Evolutionary conservation across 2,113 vertebrate species (phyloP).

Genomic region (Barbus barbus): DNA sequence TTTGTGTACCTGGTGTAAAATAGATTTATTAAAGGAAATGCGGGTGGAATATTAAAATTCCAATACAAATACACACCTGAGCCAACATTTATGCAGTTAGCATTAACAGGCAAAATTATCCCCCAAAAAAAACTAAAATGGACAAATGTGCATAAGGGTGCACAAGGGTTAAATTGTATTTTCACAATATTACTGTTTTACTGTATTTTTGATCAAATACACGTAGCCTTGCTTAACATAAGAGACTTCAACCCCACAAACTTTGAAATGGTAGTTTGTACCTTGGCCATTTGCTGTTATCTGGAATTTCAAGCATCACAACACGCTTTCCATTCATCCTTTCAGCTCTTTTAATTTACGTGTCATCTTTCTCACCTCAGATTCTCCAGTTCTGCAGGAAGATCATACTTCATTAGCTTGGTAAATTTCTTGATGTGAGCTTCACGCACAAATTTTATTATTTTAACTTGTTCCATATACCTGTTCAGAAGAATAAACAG

Average conservation of each 20-base stretch:
- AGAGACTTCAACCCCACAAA: neutral
- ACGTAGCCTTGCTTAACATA: neutral
- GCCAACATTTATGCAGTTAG: too few species aligned
- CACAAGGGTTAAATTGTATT: too few species aligned
- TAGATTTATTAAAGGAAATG: too few species aligned
- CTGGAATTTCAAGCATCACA: neutral
- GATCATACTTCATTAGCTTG: conserved; percentile 77
- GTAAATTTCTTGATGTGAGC: conserved; percentile 79
- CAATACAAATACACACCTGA: too few species aligned
- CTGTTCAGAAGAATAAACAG: conserved; percentile 63
- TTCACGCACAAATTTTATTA: conserved; percentile 77
- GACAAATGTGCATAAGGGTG: too few species aligned
- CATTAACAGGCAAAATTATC: too few species aligned
- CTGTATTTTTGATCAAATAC: neutral
- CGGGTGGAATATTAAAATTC: too few species aligned
- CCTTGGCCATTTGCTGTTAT: neutral
- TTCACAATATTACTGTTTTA: neutral
- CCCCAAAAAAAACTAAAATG: too few species aligned
- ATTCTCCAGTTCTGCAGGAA: conserved; percentile 82
- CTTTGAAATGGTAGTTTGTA: neutral
- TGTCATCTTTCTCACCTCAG: conserved; percentile 76
- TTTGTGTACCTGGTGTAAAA: too few species aligned
- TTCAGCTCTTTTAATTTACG: neutral
- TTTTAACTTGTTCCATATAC: conserved; percentile 87
- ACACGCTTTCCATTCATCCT: neutral